Evolutionary conservation across 2,113 vertebrate genomes (phyloP), one percentile per base, ranked within the genome.

Genomic region (Ophthalmotilapia sp.): DNA sequence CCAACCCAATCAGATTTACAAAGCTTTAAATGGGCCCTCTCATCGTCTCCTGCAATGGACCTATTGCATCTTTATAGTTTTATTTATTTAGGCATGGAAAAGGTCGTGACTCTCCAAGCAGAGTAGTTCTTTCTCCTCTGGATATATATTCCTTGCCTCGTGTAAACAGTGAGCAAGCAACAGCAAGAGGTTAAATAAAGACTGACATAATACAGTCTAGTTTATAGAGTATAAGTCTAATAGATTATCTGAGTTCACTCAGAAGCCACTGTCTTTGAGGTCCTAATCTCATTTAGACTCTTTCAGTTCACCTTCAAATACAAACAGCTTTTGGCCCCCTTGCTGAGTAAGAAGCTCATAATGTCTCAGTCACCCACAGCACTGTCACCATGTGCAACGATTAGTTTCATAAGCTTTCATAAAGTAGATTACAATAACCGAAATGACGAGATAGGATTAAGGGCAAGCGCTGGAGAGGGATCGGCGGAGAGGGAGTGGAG

Each of bases 381-480:
- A 84, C 90, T 94, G 89, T 95, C 92, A 93, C 90, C 81, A 85
- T 86, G 87, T 42, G 81, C 75, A 79, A 89, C 85, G 86, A 94
- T 94, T 94, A 92, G 91, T 93, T 93, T 94, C 91, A 94, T 95
- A 93, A 95, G 87, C 91, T 93, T 91, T 94, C 85, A 91, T 85
- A 89, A 95, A 91, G 92, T 83, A 95, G 94, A 95, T 96, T 95
- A 96, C 86, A 87, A 91, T 85, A 82, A 90, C 56, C 21, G 26
- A 89, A 93, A 86, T 94, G 93, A 95, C 90, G 92, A 92, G 92
- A 93, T 95, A 88, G 93, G 92, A 94, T 94, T 94, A 92, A 82
- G 70, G 80, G 65, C 80, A 73, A 79, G 84, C 80, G 2, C 60
- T 26, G 36, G 73, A 82, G 49, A 33, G 51, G 42, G 70, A 14